A percentile compares a stretch with the other conserved stretches of the same genome.
Conservation (phyloP, 2,888 invertebrate species). For the Cataglyphis altisquamis region DNA sequence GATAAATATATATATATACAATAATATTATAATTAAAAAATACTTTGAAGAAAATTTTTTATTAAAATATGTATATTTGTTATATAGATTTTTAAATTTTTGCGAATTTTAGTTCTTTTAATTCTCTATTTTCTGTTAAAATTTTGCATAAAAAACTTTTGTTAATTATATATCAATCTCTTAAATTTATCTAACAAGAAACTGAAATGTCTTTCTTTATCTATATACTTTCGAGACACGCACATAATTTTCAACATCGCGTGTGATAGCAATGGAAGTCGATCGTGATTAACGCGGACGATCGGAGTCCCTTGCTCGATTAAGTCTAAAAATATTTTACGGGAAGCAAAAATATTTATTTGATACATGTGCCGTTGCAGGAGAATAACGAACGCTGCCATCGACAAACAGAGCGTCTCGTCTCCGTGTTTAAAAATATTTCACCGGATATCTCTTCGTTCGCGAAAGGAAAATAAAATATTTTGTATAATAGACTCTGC, state of each 20-base stretch:
- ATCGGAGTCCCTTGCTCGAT: slow-evolving; percentile 15
- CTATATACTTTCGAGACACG: slow-evolving; percentile 1
- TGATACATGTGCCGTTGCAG: slow-evolving; percentile 27
- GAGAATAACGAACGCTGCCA: slow-evolving; percentile 18
- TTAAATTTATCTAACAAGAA: neutral
- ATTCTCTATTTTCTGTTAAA: neutral
- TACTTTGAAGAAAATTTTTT: neutral
- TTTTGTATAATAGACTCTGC: neutral
- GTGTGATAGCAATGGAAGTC: slow-evolving; percentile 19
- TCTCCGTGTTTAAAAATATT: slow-evolving; percentile 44
- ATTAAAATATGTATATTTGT: neutral
- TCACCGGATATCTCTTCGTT: neutral
- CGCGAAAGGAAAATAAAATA: slow-evolving; percentile 44
- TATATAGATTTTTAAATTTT: neutral
- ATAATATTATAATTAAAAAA: neutral
- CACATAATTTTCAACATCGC: neutral
- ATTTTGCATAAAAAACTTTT: neutral
- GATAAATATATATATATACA: neutral
- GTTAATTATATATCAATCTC: neutral
- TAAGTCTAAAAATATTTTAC: slow-evolving; percentile 49
- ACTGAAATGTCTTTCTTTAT: neutral
- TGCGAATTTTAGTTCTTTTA: neutral
- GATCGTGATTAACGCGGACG: neutral
- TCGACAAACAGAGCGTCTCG: slow-evolving; percentile 35
- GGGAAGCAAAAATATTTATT: slow-evolving; percentile 47